Evolutionary conservation across 2,888 invertebrate species (phyloP), one percentile per base, ranked within the genome.

Genomic region (Dasypogon diadema): DNA sequence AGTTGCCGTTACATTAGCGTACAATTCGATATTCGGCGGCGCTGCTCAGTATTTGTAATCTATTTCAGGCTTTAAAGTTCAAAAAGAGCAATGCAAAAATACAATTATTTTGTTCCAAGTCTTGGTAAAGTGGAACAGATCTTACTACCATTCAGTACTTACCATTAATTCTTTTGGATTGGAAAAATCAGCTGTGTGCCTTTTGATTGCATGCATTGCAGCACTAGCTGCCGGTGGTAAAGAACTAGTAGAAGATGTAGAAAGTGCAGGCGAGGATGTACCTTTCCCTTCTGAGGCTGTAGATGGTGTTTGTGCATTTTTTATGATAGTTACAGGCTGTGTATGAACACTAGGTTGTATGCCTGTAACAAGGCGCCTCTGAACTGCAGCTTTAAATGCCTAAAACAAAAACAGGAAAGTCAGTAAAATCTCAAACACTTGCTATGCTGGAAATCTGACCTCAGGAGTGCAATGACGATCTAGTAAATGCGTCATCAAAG

Each of bases 131-230:
- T n/a, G n/a, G n/a, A n/a, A n/a, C n/a, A 75, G 60, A n/a, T n/a
- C 2, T 24, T 48, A 14, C 14, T 24, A 12, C 2, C n/a, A 14
- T 48, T 48, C 3, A 4, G 22, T 30, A 70, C 77, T 77, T 86
- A 95, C 95, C 91, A 95, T 93, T 26, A 96, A 88, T 83, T 97
- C 97, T 82, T 96, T 93, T 1, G 94, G 93, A 87, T 95, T 95
- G 79, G 95, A 91, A 86, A 93, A 94, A 80, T 96, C 96, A 21
- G 94, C 89, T 6, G 98, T 95, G 85, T 99, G 99, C 80, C 99
- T 91, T 84, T 97, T 94, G 77, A 99, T 97, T 0, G 99, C 99
- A 80, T 98, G 97, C 79, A 97, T 89, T 2, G 99, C 99, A 10
- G 99, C 99, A 84, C 98, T 97, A 3, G 93, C 95, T 56, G 94